A percentile compares a stretch with the other conserved stretches of the same genome.
phyloP scores from a whole-genome alignment of 2,113 vertebrate species.

The Agelaius phoeniceus region DNA sequence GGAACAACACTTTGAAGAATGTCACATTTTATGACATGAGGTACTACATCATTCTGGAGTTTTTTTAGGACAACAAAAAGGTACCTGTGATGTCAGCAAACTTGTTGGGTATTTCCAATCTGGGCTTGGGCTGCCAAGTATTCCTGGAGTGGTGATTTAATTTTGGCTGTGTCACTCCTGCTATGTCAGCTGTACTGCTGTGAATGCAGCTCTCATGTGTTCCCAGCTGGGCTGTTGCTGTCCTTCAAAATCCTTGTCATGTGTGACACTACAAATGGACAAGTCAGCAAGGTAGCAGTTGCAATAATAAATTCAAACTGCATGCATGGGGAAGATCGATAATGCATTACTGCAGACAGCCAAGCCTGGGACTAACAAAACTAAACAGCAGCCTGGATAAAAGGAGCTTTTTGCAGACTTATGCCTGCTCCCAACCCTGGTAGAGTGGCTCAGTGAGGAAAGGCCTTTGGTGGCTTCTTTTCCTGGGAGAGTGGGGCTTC shows the following conservation, averaged over 20 bases:
- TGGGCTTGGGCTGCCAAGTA: background rate
- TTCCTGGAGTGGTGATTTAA: background rate
- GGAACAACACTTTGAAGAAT: background rate
- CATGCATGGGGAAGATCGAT: accelerated
- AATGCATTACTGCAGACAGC: background rate
- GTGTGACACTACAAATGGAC: background rate
- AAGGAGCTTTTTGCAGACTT: background rate
- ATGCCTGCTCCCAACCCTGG: background rate
- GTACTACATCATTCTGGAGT: background rate
- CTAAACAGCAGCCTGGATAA: background rate
- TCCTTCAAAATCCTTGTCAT: constrained; percentile 35
- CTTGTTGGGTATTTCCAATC: background rate
- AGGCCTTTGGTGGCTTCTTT: background rate
- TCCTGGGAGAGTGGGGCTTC: background rate
- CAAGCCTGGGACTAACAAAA: background rate
- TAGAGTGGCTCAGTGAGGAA: background rate
- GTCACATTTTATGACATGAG: background rate
- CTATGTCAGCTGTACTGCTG: constrained; percentile 28
- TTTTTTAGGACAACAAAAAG: background rate
- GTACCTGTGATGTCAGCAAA: background rate
- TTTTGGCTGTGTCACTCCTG: constrained; percentile 24
- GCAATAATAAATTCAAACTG: background rate
- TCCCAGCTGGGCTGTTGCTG: constrained; percentile 31
- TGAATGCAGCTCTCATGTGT: background rate
- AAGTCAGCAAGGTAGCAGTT: background rate